Percentiles rank a stretch among this genome's conserved stretches.
These are phyloP conservation scores for Sebastes vulpes DNA, from an alignment of 2,797 vertebrate species.

Conservation along the genomic window DNA sequence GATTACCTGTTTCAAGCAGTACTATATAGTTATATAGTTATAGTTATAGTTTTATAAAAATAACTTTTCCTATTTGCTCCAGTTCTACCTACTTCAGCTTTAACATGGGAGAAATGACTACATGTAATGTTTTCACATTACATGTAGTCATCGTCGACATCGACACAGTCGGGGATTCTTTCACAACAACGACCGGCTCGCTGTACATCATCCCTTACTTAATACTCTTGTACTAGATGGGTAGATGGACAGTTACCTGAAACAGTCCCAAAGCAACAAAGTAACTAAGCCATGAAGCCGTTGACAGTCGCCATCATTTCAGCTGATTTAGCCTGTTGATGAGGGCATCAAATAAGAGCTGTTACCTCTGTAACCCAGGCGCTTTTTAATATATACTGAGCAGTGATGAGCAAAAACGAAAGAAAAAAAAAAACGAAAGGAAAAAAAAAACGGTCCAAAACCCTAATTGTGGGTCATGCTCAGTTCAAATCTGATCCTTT, in stretches of 20 bases:
- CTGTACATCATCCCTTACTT: no score
- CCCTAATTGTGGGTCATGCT: constrained; percentile 19
- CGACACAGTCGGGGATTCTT: no score
- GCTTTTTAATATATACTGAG: not conserved
- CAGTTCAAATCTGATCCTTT: constrained; percentile 29
- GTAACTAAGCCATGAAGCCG: not conserved
- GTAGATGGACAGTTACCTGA: not conserved
- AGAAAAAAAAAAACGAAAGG: not conserved
- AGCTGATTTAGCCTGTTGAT: not conserved
- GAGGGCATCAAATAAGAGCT: not conserved
- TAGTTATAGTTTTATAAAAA: no score
- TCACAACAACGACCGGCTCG: no score
- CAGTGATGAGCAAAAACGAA: not conserved
- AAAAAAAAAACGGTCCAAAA: not conserved
- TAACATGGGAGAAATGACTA: no score
- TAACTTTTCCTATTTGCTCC: no score
- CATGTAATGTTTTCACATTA: no score
- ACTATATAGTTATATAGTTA: no score
- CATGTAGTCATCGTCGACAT: no score
- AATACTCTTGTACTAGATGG: not conserved
- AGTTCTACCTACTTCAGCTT: no score
- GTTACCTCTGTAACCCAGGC: not conserved
- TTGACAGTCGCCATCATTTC: not conserved
- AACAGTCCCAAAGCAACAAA: not conserved
- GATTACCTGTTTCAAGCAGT: not conserved